phyloP scores from a whole-genome alignment of 2,113 vertebrate species.

The Podarcis raffonei region DNA sequence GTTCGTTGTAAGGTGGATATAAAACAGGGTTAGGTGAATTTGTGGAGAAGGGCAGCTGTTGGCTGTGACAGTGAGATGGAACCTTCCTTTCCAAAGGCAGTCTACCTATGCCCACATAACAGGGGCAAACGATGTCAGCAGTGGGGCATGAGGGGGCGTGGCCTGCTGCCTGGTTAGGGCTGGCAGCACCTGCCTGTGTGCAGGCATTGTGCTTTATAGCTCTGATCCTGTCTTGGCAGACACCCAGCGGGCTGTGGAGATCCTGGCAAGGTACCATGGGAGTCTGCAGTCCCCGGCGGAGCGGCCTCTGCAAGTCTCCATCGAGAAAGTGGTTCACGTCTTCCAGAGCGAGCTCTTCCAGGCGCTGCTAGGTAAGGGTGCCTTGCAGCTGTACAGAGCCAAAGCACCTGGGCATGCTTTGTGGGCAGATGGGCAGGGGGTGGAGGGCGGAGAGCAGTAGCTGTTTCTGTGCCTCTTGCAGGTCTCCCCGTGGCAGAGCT shows the following conservation, averaged over 20 bases:
- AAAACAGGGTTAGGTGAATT: background rate
- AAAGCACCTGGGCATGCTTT: background rate
- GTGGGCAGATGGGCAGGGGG: background rate
- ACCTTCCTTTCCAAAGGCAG: background rate
- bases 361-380: conserved; percentile 80
- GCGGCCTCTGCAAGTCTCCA: conserved; percentile 75
- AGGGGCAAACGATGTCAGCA: no score
- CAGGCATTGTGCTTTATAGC: no score
- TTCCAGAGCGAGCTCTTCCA: conserved; percentile 82
- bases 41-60: no score
- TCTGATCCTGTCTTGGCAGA: conserved; percentile 69
- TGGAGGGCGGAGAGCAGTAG: background rate
- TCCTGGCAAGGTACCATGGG: conserved; percentile 78
- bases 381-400: background rate
- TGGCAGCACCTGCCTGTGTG: background rate
- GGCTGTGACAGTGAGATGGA: background rate
- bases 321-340: conserved; percentile 79
- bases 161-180: background rate
- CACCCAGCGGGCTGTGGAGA: conserved; percentile 78
- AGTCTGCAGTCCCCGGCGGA: conserved; percentile 78
- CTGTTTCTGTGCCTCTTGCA: no score
- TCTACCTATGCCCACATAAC: background rate
- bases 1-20: background rate
- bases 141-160: background rate
- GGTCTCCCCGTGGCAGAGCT: background rate